Evolutionary conservation across 1,140 invertebrate species (phyloP).

Genomic region (Hyles vespertilio): DNA sequence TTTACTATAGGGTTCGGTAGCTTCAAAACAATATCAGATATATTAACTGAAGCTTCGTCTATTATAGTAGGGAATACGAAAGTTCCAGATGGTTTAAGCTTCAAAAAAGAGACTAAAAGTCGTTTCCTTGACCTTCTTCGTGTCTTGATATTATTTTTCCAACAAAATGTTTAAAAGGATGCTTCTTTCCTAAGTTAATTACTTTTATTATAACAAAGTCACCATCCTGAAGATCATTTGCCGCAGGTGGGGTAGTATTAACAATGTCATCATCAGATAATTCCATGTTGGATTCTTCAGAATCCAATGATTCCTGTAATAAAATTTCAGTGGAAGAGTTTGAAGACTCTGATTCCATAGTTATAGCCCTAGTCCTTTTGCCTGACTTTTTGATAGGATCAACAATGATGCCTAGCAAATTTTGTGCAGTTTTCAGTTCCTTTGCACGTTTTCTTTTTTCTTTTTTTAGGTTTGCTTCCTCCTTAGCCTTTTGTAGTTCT

Average conservation of each 20-base stretch:
- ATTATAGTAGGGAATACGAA: constrained; percentile 5
- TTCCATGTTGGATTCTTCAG: constrained; percentile 6
- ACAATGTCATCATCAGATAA: constrained; percentile 6
- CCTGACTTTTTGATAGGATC: too few relatives aligned
- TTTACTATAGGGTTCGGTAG: constrained; percentile 1
- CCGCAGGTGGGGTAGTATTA: constrained; percentile 7
- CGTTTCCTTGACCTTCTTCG: not conserved
- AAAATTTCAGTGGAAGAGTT: too few relatives aligned
- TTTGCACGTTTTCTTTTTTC: too few relatives aligned
- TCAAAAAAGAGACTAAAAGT: constrained; percentile 9
- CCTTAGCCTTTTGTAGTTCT: too few relatives aligned
- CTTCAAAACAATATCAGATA: constrained; percentile 9
- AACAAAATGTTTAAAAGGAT: constrained; percentile 9
- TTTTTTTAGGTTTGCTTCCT: too few relatives aligned
- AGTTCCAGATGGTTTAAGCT: constrained; percentile 7
- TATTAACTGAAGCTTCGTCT: constrained; percentile 10
- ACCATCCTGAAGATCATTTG: constrained; percentile 2
- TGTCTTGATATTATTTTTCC: constrained; percentile 5
- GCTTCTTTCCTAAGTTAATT: constrained; percentile 7
- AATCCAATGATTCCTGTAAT: too few relatives aligned
- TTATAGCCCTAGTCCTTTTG: too few relatives aligned
- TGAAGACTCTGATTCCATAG: too few relatives aligned
- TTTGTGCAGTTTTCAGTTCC: not conserved
- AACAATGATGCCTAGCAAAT: constrained; percentile 1
- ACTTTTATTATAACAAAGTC: constrained; percentile 3